Percentiles rank a stretch among this genome's conserved stretches.
phyloP scores from a whole-genome alignment of 92 coral and sea anemone species.

The Parazoanthus swiftii region DNA sequence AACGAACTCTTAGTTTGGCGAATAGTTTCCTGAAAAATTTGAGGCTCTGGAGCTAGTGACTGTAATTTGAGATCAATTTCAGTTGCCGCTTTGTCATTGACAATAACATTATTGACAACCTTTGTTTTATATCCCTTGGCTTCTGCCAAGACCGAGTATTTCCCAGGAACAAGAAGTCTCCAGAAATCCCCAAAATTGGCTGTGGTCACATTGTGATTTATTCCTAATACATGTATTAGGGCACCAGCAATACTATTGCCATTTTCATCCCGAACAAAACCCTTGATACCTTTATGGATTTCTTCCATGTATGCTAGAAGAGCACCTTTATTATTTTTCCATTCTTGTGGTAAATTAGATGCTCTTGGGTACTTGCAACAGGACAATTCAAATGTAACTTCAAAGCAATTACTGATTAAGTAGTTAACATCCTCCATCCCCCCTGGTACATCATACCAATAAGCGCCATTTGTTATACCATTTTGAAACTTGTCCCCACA shows the following conservation, averaged over 20 bases:
- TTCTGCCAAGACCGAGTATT: constrained; percentile 62
- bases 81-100: constrained; percentile 57
- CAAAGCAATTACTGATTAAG: constrained; percentile 95
- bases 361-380: constrained; percentile 89
- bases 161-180: constrained; percentile 81
- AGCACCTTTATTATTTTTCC: constrained; percentile 84
- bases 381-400: constrained; percentile 88
- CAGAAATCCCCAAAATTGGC: constrained; percentile 81
- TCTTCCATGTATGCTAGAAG: constrained; percentile 82
- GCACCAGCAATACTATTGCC: constrained; percentile 76
- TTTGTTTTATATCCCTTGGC: constrained; percentile 69
- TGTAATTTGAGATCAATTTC: constrained; percentile 54
- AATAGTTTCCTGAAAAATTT: neutral
- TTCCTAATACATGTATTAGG: constrained; percentile 69
- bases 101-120: constrained; percentile 45
- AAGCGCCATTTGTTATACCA: constrained; percentile 95
- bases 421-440: constrained; percentile 99
- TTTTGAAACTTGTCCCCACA: constrained; percentile 60
- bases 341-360: constrained; percentile 62
- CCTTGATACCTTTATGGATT: constrained; percentile 84
- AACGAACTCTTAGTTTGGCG: neutral
- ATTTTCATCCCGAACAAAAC: constrained; percentile 68
- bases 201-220: constrained; percentile 74
- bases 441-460: constrained; percentile 95
- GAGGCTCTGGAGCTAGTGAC: neutral